Base-by-base conservation (phyloP, 23 tunicate genomes). In the Aplidium turbinatum region DNA sequence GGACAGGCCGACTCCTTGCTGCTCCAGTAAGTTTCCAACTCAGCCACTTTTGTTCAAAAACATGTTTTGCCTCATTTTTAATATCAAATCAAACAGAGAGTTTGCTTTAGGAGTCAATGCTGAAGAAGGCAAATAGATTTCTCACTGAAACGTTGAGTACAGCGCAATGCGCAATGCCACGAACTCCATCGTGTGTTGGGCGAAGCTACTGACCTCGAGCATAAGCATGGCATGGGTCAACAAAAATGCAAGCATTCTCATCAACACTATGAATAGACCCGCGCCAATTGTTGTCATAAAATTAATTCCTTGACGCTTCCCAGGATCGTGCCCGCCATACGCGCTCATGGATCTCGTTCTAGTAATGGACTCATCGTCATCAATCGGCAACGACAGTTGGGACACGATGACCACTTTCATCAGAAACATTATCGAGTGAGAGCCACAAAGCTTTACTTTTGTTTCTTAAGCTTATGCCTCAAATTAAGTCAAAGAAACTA, bases 1-100 rank as follows among this genome's bases (percentile, higher is more conserved):
- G 84, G 36, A 58, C 28, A 22, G 40, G 11, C 74, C 72, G 13
- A n/a, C 27, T 7, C 84, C 84, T 23, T 66, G 65, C 29, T 78
- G 84, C 54, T 65, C 58, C 23, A 33, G 84, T 78, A 66, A 64
- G 75, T 50, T 18, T 7, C 7, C 62, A 16, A 55, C n/a, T n/a
- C n/a, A 38, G n/a, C n/a, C n/a, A n/a, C n/a, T n/a, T n/a, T n/a
- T n/a, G n/a, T n/a, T n/a, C n/a, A n/a, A n/a, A n/a, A n/a, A n/a
- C n/a, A n/a, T n/a, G 48, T 42, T 42, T 9, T 42, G 16, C 48
- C 48, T 42, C 9, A 42, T 42, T 9, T 9, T 42, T 9, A n/a
- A n/a, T n/a, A n/a, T n/a, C n/a, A n/a, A n/a, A n/a, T n/a, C n/a
- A n/a, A n/a, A n/a, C n/a, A n/a, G n/a, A n/a, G n/a, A n/a, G n/a